Base-by-base conservation (phyloP, 2,888 invertebrate genomes). In the Idaea straminata region DNA sequence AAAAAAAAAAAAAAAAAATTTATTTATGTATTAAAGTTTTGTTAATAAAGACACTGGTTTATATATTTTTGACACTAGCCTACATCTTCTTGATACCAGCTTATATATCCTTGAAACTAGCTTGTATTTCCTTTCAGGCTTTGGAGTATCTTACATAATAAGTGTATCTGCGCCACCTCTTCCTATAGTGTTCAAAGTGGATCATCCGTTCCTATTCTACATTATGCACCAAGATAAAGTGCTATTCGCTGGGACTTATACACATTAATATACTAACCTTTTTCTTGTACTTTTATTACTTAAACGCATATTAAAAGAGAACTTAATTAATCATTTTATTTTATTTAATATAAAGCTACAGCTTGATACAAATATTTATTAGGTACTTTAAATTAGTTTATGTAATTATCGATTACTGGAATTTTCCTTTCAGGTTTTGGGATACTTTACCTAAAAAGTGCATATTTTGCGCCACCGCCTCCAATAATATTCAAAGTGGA, bases 191-290 rank as follows among this genome's bases (percentile, higher is more conserved):
- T 71, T 74, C 63, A 71, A 62, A 57, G 70, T 72, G n/a, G 76
- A 74, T 59, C 74, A 61, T 25, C 72, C 78, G 5, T 76, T 78
- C 66, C 66, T 74, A 15, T 76, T 72, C 65, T 3, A 69, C 3
- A 76, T 76, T 57, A 66, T 79, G 7, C 68, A 69, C 16, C 63
- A 73, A 60, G 79, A 78, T 64, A 73, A 68, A 66, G 66, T 73
- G 57, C 59, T 76, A n/a, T 77, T 77, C 58, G 67, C 70, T 65
- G 79, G 79, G 59, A 78, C 76, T 57, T 69, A 65, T 61, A 67
- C 64, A 10, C 61, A 73, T 0, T 75, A 36, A 71, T 47, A 7
- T 25, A 25, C 25, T 25, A 2, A 25, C 25, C 25, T 2, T 25
- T 25, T 25, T 25, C 1, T 25, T 25, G 25, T 25, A 25, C 1